A percentile compares a stretch with the other conserved stretches of the same genome.
Evolutionary conservation across 2,797 vertebrate species (phyloP).

Genomic region (Platalea minor): DNA sequence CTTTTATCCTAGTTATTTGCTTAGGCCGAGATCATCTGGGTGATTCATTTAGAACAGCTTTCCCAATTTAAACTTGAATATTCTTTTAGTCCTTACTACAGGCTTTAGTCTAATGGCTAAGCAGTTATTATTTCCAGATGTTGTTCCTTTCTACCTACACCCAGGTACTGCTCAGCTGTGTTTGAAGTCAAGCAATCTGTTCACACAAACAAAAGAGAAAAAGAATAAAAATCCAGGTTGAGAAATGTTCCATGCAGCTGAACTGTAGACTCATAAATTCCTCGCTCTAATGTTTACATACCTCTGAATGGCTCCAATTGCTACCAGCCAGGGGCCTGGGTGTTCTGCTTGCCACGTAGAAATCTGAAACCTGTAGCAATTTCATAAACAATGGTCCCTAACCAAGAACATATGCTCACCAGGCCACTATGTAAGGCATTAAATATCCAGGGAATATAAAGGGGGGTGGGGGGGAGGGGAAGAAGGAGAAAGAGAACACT

Average conservation of each 20-base stretch:
- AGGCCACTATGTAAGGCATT: slow-evolving; percentile 36
- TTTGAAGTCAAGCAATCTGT: slow-evolving; percentile 43
- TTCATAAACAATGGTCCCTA: slow-evolving; percentile 70
- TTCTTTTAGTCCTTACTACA: neutral
- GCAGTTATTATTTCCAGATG: slow-evolving; percentile 31
- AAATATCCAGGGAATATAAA: slow-evolving; percentile 22
- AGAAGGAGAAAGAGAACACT: neutral
- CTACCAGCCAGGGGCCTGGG: slow-evolving; percentile 43
- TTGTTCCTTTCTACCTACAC: neutral
- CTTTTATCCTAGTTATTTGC: neutral
- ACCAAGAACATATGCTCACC: slow-evolving; percentile 67
- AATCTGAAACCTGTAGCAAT: slow-evolving; percentile 68
- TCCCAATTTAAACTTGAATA: neutral
- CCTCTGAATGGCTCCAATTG: slow-evolving; percentile 45
- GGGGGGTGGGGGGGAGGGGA: neutral
- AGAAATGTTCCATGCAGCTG: slow-evolving; percentile 12
- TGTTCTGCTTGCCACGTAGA: slow-evolving; percentile 58
- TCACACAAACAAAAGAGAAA: neutral
- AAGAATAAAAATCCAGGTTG: neutral
- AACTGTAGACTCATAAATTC: slow-evolving; percentile 61
- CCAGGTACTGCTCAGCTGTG: neutral
- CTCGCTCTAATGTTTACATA: slow-evolving; percentile 64
- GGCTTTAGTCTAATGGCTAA: neutral
- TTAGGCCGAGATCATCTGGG: neutral
- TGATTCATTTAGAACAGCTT: neutral